A percentile compares a stretch with the other conserved stretches of the same genome.
Evolutionary conservation across 2,888 invertebrate species (phyloP).

Genomic region (Mesorhabditis spiculigera): DNA sequence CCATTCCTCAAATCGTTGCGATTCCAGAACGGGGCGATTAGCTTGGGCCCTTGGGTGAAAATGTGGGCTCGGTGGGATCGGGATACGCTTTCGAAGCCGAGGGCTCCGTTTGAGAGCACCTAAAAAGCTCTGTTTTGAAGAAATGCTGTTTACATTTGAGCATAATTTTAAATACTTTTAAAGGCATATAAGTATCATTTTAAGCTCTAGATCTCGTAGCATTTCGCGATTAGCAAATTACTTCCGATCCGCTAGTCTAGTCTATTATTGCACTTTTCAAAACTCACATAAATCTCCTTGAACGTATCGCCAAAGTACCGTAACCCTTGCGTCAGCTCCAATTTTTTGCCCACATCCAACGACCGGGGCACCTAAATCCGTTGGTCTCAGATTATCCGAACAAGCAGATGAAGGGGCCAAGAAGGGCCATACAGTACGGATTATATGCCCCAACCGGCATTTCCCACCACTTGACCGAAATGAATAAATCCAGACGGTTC

Average conservation of each 20-base stretch:
- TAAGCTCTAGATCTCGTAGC: no score
- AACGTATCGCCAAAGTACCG: slow-evolving; percentile 49
- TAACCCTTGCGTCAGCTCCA: slow-evolving; percentile 11
- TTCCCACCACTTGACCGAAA: no score
- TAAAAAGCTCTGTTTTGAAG: slow-evolving; percentile 14
- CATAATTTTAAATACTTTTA: background rate
- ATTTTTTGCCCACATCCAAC: slow-evolving; percentile 49
- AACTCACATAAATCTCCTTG: slow-evolving; percentile 43
- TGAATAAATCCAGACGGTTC: no score
- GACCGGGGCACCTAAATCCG: slow-evolving; percentile 32
- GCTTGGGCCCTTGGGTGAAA: slow-evolving; percentile 24
- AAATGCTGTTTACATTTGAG: background rate
- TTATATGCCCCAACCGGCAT: no score
- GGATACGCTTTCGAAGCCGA: slow-evolving; percentile 49
- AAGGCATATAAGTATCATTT: no score
- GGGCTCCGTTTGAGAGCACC: slow-evolving; percentile 55
- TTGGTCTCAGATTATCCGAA: background rate
- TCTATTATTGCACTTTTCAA: no score
- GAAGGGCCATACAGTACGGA: no score
- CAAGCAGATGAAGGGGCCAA: no score
- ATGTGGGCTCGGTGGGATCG: slow-evolving; percentile 36
- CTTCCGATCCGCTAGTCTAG: no score
- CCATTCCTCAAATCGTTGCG: slow-evolving; percentile 56
- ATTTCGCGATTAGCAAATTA: background rate
- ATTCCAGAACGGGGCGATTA: slow-evolving; percentile 58